phyloP scores from a whole-genome alignment of 64 coral and sea anemone genomes.

The Porites australiensis region DNA sequence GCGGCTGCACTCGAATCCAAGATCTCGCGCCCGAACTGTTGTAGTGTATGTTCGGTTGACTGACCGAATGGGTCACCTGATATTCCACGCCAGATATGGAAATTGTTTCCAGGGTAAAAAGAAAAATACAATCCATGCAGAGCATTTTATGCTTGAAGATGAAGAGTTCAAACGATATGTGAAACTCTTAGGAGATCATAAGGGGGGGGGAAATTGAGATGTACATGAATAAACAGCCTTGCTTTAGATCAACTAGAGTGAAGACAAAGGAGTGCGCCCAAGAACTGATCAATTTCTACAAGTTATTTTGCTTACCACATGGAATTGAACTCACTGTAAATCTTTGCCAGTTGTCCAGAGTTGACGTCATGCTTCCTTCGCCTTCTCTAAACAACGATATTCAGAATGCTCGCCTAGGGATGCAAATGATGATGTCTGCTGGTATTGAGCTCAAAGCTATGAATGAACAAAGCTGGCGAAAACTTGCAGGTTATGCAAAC shows the following conservation, averaged over 20 bases:
- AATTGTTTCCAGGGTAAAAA: constrained; percentile 24
- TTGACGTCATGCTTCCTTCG: not conserved
- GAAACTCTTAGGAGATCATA: constrained; percentile 4
- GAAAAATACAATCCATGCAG: constrained; percentile 28
- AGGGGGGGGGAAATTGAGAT: constrained; percentile 9
- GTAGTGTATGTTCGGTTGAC: constrained; percentile 16
- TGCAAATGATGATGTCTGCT: not conserved
- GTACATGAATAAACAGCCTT: constrained; percentile 53
- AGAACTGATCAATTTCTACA: constrained; percentile 27
- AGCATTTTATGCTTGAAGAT: constrained; percentile 22
- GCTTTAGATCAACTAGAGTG: not conserved
- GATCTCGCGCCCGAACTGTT: constrained; percentile 17
- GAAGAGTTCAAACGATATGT: constrained; percentile 24
- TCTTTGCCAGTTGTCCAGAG: constrained; percentile 31
- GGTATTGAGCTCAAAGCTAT: constrained; percentile 12
- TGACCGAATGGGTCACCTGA: not conserved
- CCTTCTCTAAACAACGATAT: not conserved
- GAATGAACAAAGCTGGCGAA: not conserved
- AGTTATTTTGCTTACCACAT: not conserved
- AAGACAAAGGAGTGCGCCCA: constrained; percentile 8
- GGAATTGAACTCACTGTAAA: constrained; percentile 7
- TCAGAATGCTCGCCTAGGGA: not conserved
- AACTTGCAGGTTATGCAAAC: not conserved
- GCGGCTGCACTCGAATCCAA: not conserved
- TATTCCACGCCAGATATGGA: constrained; percentile 44